A percentile compares a stretch with the other conserved stretches of the same genome.
Conservation (phyloP, 2,888 invertebrate species). For the Orchestes rusci region DNA sequence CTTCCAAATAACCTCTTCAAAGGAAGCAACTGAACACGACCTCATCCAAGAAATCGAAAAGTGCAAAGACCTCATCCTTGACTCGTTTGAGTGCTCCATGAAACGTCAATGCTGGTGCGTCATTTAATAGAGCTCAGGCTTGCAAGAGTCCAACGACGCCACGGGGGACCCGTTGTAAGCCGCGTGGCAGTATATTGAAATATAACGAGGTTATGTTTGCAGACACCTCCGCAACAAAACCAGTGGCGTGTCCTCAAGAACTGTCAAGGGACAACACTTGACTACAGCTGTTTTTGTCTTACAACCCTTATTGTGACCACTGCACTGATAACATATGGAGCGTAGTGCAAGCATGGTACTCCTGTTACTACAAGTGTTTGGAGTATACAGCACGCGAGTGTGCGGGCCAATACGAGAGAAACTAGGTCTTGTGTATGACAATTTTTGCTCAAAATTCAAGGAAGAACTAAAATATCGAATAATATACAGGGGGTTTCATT, state of each 20-base stretch:
- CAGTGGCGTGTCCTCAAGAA: slow-evolving; percentile 45
- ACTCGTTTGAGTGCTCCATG: slow-evolving; percentile 70
- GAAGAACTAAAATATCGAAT: too few relatives aligned
- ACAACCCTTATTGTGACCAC: slow-evolving; percentile 79
- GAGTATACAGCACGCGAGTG: slow-evolving; percentile 75
- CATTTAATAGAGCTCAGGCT: slow-evolving; percentile 79
- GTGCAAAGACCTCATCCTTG: slow-evolving; percentile 77
- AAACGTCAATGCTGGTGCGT: slow-evolving; percentile 79
- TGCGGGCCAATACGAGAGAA: slow-evolving; percentile 68
- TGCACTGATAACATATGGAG: slow-evolving; percentile 92
- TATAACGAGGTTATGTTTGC: too few relatives aligned
- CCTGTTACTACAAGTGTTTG: slow-evolving; percentile 85
- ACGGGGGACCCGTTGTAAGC: slow-evolving; percentile 50
- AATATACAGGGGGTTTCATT: too few relatives aligned
- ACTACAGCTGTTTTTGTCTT: slow-evolving; percentile 53
- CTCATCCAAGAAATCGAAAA: slow-evolving; percentile 71
- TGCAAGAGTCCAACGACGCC: slow-evolving; percentile 72
- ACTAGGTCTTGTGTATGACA: too few relatives aligned
- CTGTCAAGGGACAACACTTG: slow-evolving; percentile 79
- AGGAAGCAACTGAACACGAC: slow-evolving; percentile 63
- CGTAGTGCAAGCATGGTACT: slow-evolving; percentile 81
- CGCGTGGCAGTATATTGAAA: too few relatives aligned
- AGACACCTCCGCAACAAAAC: slow-evolving; percentile 43
- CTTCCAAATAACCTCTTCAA: too few relatives aligned
- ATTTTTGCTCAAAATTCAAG: too few relatives aligned